Conservation (phyloP, 2,113 vertebrate species). For the Datnioides undecimradiatus region DNA sequence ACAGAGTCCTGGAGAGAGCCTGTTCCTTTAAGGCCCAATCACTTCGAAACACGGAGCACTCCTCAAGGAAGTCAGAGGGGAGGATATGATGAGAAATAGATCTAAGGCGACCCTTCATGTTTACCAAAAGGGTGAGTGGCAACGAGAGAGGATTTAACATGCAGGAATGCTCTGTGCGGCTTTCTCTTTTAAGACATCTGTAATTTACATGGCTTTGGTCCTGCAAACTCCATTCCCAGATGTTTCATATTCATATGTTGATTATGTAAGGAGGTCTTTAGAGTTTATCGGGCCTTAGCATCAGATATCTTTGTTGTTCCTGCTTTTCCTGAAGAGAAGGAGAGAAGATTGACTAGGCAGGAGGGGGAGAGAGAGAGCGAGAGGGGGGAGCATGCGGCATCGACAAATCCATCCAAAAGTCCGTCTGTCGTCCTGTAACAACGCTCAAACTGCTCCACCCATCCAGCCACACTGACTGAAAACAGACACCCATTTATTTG, state of each 20-base stretch:
- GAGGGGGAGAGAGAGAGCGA: background rate
- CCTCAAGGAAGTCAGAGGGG: constrained; percentile 47
- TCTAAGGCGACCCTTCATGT: constrained; percentile 54
- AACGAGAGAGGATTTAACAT: constrained; percentile 14
- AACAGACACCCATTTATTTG: background rate
- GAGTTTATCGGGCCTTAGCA: constrained; percentile 17
- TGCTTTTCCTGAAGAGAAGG: constrained; percentile 9
- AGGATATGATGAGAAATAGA: constrained; percentile 63
- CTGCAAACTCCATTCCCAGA: background rate
- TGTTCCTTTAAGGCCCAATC: constrained; percentile 63
- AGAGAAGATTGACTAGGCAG: background rate
- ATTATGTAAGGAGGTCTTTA: constrained; percentile 10
- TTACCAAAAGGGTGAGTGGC: constrained; percentile 47
- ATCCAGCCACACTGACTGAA: background rate
- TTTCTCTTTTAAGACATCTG: constrained; percentile 34
- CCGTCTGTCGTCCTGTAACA: background rate
- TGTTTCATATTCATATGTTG: constrained; percentile 47
- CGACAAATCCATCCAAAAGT: constrained; percentile 3
- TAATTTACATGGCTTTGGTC: constrained; percentile 36
- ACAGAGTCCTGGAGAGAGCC: constrained; percentile 34
- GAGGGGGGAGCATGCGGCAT: too few species aligned
- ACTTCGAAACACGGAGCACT: constrained; percentile 57
- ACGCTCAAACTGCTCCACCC: background rate
- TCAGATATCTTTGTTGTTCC: constrained; percentile 7
- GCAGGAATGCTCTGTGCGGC: constrained; percentile 8